Conservation (phyloP, 1,140 invertebrate genomes). For the Magallana ariakensis region DNA sequence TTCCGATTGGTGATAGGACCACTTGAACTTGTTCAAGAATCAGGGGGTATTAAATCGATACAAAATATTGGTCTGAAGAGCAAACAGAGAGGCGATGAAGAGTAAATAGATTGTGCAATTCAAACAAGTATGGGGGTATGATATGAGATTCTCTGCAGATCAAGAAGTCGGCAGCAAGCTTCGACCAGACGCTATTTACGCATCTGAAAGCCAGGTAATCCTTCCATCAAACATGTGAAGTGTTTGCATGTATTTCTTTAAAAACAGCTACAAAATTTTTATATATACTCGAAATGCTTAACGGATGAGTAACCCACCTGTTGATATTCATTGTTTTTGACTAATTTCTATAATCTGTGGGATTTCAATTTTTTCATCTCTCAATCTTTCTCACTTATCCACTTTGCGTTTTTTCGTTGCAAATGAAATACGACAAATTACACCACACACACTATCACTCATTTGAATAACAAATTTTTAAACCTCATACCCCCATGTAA, state of each 20-base stretch:
- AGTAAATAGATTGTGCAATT: constrained; percentile 38
- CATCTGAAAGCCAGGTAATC: constrained; percentile 13
- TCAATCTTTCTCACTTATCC: too few species aligned
- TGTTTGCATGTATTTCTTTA: constrained; percentile 38
- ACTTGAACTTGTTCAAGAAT: constrained; percentile 30
- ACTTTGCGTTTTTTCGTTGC: too few species aligned
- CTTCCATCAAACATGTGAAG: background rate
- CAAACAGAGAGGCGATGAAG: constrained; percentile 29
- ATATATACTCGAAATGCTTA: constrained; percentile 27
- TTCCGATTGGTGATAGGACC: constrained; percentile 8
- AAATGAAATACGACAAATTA: too few species aligned
- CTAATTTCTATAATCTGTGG: constrained; percentile 26
- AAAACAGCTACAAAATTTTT: constrained; percentile 33
- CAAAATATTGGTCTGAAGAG: constrained; percentile 28
- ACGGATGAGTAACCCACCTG: constrained; percentile 14
- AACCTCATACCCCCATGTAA: background rate
- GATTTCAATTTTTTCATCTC: background rate
- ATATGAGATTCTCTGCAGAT: constrained; percentile 34
- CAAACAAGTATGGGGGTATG: constrained; percentile 36
- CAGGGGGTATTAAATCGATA: constrained; percentile 38
- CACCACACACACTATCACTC: background rate
- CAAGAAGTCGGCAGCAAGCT: constrained; percentile 20
- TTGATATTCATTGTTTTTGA: constrained; percentile 13
- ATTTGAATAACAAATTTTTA: constrained; percentile 16
- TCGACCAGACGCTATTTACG: constrained; percentile 26